Evolutionary conservation across 1,140 invertebrate genomes (phyloP).

Genomic region (Drosophila sp.): DNA sequence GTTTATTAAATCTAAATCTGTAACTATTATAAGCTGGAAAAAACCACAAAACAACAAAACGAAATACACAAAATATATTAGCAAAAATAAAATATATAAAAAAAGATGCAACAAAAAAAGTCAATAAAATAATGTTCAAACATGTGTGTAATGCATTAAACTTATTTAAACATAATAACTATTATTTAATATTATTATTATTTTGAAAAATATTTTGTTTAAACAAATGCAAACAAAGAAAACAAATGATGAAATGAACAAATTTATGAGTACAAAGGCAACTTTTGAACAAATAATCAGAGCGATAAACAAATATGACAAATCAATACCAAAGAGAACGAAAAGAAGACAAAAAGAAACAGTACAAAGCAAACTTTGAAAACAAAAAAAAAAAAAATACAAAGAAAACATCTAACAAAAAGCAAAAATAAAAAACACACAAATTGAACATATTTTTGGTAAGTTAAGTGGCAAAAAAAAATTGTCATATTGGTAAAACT

Average conservation of each 20-base stretch:
- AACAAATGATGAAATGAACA: conserved; percentile 8
- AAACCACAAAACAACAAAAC: conserved; percentile 69
- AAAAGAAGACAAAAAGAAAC: conserved; percentile 18
- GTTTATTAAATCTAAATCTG: conserved; percentile 56
- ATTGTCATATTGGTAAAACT: conserved; percentile 15
- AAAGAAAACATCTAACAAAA: conserved; percentile 7
- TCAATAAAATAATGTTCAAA: conserved; percentile 81
- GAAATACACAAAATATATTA: conserved; percentile 73
- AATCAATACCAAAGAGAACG: conserved; percentile 5
- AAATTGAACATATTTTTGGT: conserved; percentile 58
- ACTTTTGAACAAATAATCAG: conserved; percentile 36
- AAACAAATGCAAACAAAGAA: conserved; percentile 39
- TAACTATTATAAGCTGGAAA: conserved; percentile 51
- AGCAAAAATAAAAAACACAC: conserved; percentile 30
- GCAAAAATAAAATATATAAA: conserved; percentile 67
- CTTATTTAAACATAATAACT: conserved; percentile 73
- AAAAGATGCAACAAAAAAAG: conserved; percentile 58
- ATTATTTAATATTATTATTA: conserved; percentile 54
- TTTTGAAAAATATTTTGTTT: conserved; percentile 61
- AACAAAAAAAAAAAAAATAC: conserved; percentile 16
- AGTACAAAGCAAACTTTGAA: conserved; percentile 21
- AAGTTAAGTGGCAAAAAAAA: conserved; percentile 63
- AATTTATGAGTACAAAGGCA: conserved; percentile 42
- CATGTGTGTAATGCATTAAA: conserved; percentile 78
- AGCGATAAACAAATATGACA: conserved; percentile 1